Evolutionary conservation across 1,140 invertebrate genomes (phyloP).

Genomic region (Ceratosolen solmsi): DNA sequence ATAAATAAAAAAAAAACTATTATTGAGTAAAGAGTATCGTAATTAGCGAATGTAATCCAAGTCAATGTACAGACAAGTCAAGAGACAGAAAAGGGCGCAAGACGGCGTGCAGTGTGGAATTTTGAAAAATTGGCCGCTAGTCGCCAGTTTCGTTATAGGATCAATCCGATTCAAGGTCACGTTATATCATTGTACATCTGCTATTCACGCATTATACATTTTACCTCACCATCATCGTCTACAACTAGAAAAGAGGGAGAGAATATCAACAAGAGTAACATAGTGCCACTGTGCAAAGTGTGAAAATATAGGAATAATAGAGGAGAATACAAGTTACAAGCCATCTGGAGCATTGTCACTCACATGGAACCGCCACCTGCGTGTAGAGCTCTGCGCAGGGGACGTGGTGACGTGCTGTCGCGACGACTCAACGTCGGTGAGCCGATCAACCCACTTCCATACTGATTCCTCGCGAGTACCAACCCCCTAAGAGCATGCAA

Average conservation of each 20-base stretch:
- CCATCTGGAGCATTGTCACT: conserved; percentile 68
- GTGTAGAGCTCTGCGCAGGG: conserved; percentile 67
- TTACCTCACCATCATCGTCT: conserved; percentile 36
- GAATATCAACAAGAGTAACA: conserved; percentile 52
- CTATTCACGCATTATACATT: conserved; percentile 32
- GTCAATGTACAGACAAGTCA: background rate
- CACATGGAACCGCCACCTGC: conserved; percentile 73
- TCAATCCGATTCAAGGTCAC: conserved; percentile 22
- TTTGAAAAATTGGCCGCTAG: conserved; percentile 38
- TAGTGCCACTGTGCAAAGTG: conserved; percentile 63
- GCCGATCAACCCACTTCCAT: conserved; percentile 60
- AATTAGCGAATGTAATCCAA: conserved; percentile 21
- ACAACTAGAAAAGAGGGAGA: conserved; percentile 45
- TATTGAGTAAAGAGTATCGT: conserved; percentile 22
- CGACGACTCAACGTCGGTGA: conserved; percentile 69
- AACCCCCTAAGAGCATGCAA: conserved; percentile 63
- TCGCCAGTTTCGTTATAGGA: conserved; percentile 9
- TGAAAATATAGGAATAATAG: conserved; percentile 65
- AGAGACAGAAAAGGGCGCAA: background rate
- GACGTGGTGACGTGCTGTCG: conserved; percentile 70
- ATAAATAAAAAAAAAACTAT: background rate
- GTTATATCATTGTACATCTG: conserved; percentile 6
- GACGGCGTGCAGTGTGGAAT: conserved; percentile 19
- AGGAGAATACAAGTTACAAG: conserved; percentile 63
- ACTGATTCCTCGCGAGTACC: conserved; percentile 69